These are phyloP conservation scores for Megastigmus dorsalis DNA, from an alignment of 2,888 invertebrate genomes.

Conservation along the genomic window DNA sequence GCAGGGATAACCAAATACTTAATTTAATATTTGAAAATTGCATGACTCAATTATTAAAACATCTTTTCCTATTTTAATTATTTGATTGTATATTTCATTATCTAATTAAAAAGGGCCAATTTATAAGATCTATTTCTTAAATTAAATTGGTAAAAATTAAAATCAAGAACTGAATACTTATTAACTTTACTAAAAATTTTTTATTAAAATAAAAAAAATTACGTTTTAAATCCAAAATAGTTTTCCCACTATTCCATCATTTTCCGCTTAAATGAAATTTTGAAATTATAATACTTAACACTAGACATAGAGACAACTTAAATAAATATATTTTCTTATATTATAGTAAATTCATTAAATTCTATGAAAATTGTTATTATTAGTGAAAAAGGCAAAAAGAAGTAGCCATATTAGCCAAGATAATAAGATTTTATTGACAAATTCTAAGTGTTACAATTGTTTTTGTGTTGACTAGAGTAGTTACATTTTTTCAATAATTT, in stretches of 20 bases:
- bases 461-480: constrained; percentile 16
- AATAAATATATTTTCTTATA: not conserved
- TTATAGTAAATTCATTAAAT: not conserved
- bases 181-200: not conserved
- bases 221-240: too few relatives aligned
- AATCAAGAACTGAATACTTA: not conserved
- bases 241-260: too few relatives aligned
- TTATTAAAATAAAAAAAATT: too few relatives aligned
- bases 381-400: constrained; percentile 39
- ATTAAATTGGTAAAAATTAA: too few relatives aligned
- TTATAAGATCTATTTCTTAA: not conserved
- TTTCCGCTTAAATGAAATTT: not conserved
- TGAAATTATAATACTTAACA: not conserved
- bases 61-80: not conserved
- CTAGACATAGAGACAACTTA: not conserved
- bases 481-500: constrained; percentile 23
- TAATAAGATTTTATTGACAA: constrained; percentile 35
- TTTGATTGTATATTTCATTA: too few relatives aligned
- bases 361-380: not conserved
- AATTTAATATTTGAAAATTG: not conserved
- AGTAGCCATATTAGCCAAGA: constrained; percentile 32
- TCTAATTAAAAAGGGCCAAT: constrained; percentile 2
- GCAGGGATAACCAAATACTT: not conserved
- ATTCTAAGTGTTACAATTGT: constrained; percentile 34
- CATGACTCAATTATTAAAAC: constrained; percentile 32